These are phyloP conservation scores for Plumapathes pennacea DNA, from an alignment of 92 coral and sea anemone genomes.

Conservation along the genomic window DNA sequence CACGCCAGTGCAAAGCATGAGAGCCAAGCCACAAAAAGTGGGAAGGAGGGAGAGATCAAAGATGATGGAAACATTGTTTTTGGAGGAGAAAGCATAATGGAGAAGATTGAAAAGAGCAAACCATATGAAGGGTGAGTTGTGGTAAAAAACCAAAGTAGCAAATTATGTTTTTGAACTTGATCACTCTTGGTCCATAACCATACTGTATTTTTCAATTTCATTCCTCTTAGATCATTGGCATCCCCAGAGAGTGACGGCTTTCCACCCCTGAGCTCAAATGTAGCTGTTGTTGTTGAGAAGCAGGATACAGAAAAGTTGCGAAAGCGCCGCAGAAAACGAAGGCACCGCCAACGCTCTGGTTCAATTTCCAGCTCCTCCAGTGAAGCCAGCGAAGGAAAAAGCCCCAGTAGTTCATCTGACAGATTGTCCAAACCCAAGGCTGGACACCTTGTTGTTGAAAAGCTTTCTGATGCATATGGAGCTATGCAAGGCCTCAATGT, in stretches of 20 bases:
- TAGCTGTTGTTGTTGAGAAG: conserved; percentile 1
- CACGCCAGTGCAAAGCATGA: background rate
- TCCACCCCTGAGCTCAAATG: conserved; percentile 17
- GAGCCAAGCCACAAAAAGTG: background rate
- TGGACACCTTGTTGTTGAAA: too few relatives aligned
- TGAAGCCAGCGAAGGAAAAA: conserved; percentile 67
- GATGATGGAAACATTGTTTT: conserved; percentile 14
- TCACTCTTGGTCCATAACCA: background rate
- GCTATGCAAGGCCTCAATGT: too few relatives aligned
- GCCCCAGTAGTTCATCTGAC: conserved; percentile 8
- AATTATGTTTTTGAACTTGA: background rate
- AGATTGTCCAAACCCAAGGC: too few relatives aligned
- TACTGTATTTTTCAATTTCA: too few relatives aligned
- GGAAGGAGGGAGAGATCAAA: background rate
- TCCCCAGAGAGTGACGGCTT: conserved; percentile 12
- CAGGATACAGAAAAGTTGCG: conserved; percentile 67
- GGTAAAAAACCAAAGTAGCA: background rate
- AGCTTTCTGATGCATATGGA: too few relatives aligned
- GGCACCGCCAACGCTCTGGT: conserved; percentile 79
- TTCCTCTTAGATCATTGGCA: background rate
- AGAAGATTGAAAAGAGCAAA: conserved; percentile 19
- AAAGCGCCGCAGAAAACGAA: conserved; percentile 67
- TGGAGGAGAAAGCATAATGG: conserved; percentile 48
- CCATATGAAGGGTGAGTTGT: conserved; percentile 32
- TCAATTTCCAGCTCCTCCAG: conserved; percentile 86